Conservation (phyloP, 2,113 vertebrate species). For the Cavia aperea region DNA sequence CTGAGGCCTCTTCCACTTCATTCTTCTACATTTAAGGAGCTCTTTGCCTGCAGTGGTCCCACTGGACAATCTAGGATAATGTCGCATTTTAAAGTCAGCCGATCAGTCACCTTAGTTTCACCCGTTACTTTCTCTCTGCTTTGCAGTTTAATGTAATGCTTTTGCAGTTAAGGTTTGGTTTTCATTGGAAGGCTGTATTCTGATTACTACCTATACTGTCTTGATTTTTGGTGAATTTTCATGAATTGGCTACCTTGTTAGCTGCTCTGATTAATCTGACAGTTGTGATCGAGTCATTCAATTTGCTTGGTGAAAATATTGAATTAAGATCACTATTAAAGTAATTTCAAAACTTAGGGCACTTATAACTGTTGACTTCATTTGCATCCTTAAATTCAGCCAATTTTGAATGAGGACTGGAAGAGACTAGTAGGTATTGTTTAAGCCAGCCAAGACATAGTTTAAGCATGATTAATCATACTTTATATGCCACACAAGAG, state of each 20-base stretch:
- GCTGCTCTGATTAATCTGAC: not conserved
- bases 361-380: not conserved
- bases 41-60: not conserved
- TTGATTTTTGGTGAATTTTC: not conserved
- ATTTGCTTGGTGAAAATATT: constrained; percentile 5
- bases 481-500: not conserved
- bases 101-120: constrained; percentile 5
- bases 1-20: not conserved
- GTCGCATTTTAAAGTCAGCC: not conserved
- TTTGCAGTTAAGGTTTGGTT: not conserved
- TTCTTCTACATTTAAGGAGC: not conserved
- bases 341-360: not conserved
- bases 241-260: not conserved
- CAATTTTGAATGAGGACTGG: not conserved
- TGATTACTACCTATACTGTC: not conserved
- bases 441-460: not conserved
- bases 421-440: not conserved
- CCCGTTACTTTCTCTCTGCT: not conserved
- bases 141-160: not conserved
- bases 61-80: not conserved
- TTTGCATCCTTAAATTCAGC: not conserved
- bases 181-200: not conserved
- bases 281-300: not conserved
- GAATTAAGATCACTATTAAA: not conserved
- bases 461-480: not conserved